phyloP scores from a whole-genome alignment of 2,113 vertebrate species.

The Microcebus tavaratra region DNA sequence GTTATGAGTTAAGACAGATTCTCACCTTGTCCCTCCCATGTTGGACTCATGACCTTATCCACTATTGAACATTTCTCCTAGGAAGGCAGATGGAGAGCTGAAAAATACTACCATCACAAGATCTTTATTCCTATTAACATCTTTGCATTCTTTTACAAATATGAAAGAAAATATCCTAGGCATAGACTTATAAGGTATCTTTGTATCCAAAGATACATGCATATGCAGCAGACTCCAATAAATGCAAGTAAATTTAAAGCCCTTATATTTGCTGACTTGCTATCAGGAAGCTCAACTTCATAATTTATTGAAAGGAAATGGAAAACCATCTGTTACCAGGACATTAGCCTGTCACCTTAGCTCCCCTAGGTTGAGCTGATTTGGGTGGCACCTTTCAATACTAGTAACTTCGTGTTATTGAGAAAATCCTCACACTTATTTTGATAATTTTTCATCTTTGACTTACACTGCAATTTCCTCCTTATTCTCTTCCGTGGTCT shows the following conservation, averaged over 20 bases:
- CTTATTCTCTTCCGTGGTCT: conserved; percentile 21
- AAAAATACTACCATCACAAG: neutral
- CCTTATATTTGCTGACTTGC: neutral
- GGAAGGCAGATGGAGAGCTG: neutral
- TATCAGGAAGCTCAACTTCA: neutral
- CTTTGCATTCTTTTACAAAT: neutral
- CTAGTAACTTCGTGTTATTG: conserved; percentile 23
- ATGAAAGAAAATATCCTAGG: neutral
- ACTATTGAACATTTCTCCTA: neutral
- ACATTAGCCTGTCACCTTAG: conserved; percentile 32
- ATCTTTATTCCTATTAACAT: neutral
- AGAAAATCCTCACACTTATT: conserved; percentile 53
- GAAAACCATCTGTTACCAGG: conserved; percentile 21
- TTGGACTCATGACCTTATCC: neutral
- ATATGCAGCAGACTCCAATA: neutral
- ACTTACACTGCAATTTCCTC: conserved; percentile 56
- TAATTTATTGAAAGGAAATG: conserved; percentile 5
- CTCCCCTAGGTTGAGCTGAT: conserved; percentile 8
- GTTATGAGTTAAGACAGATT: neutral
- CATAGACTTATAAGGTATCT: neutral
- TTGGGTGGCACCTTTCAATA: conserved; percentile 52
- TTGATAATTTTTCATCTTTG: conserved; percentile 63
- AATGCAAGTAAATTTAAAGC: neutral
- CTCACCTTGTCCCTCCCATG: neutral
- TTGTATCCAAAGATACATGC: neutral